These are phyloP conservation scores for Microcaecilia unicolor DNA, from an alignment of 2,797 vertebrate genomes.

Conservation along the genomic window DNA sequence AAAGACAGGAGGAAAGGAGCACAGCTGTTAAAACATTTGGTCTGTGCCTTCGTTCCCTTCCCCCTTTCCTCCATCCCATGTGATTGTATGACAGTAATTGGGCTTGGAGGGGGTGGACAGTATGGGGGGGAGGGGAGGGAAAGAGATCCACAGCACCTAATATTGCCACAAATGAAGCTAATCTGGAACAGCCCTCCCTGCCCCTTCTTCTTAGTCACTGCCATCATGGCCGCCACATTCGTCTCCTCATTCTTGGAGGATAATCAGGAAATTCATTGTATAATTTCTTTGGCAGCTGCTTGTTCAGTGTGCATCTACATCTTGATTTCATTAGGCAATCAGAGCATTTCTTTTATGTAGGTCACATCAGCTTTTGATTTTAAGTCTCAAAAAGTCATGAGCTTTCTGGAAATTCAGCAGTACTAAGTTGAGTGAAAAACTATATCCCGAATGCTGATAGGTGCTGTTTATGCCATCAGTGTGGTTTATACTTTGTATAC, in stretches of 20 bases:
- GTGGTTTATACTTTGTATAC: conserved; percentile 10
- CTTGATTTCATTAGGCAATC: conserved; percentile 64
- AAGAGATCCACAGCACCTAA: conserved; percentile 1
- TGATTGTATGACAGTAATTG: conserved; percentile 16
- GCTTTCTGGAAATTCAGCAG: conserved; percentile 46
- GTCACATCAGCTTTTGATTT: conserved; percentile 66
- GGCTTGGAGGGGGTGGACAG: too few relatives aligned
- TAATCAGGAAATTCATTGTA: conserved; percentile 51
- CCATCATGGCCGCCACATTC: not conserved
- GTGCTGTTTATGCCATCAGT: conserved; percentile 10
- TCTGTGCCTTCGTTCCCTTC: conserved; percentile 15
- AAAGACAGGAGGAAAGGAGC: conserved; percentile 23
- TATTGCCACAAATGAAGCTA: not conserved
- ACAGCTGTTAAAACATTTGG: conserved; percentile 74
- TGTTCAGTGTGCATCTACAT: conserved; percentile 43
- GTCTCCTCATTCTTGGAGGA: conserved; percentile 45
- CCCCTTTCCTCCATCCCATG: conserved; percentile 1
- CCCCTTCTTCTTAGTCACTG: not conserved
- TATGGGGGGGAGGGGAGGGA: too few relatives aligned
- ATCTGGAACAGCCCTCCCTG: not conserved
- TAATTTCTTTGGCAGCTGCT: conserved; percentile 46
- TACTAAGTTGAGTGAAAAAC: conserved; percentile 11
- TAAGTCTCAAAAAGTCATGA: conserved; percentile 37
- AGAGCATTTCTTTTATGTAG: conserved; percentile 54
- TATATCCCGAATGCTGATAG: conserved; percentile 13